Conservation (phyloP, 2,113 vertebrate species). For the Lampris megalopsis region DNA sequence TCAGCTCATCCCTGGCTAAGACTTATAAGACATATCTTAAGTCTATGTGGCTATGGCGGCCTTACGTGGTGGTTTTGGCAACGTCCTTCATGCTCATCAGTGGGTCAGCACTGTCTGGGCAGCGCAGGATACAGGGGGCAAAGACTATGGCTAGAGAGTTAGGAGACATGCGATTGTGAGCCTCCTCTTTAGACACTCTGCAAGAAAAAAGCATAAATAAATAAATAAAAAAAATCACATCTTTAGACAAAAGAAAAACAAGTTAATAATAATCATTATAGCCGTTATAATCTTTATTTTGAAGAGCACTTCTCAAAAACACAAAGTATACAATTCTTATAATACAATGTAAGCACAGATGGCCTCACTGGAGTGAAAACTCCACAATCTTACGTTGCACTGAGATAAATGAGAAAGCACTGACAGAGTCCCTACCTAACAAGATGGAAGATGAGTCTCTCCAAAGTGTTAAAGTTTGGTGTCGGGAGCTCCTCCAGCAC, state of each 20-base stretch:
- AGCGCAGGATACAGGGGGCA: constrained; percentile 94
- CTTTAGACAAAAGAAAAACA: not conserved
- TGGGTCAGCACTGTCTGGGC: constrained; percentile 91
- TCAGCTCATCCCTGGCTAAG: too few relatives aligned
- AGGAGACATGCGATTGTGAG: constrained; percentile 95
- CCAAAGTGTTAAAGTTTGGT: constrained; percentile 89
- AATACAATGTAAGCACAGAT: too few relatives aligned
- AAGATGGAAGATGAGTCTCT: constrained; percentile 95
- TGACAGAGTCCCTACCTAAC: constrained; percentile 86
- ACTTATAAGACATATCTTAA: not conserved
- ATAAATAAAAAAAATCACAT: not conserved
- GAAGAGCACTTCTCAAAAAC: too few relatives aligned
- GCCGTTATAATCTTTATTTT: not conserved
- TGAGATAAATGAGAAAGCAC: too few relatives aligned
- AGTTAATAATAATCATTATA: not conserved
- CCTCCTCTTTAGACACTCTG: constrained; percentile 93
- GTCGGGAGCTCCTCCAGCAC: constrained; percentile 90
- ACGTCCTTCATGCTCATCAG: constrained; percentile 97
- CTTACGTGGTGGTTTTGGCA: constrained; percentile 95
- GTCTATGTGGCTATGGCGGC: not conserved
- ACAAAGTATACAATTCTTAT: too few relatives aligned
- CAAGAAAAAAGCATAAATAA: not conserved
- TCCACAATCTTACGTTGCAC: too few relatives aligned
- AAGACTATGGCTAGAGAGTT: constrained; percentile 96
- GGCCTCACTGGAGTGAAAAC: too few relatives aligned